Conservation (phyloP, 2,888 invertebrate species). For the Ceraclea dissimilis region DNA sequence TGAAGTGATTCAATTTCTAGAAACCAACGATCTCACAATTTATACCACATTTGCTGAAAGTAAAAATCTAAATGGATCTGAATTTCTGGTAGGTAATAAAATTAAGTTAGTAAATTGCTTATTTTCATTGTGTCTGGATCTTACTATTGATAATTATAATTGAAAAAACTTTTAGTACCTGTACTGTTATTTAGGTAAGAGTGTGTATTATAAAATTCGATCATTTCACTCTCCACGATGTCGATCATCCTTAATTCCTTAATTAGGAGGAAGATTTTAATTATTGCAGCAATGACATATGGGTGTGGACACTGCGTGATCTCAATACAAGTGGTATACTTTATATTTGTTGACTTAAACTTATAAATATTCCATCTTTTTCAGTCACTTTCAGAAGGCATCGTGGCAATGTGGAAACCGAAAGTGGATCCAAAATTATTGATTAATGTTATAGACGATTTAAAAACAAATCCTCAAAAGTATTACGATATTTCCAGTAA, state of each 20-base stretch:
- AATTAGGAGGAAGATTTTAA: too few species aligned
- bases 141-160: too few species aligned
- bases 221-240: too few species aligned
- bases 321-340: too few species aligned
- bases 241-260: too few species aligned
- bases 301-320: too few species aligned
- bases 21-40: slow-evolving; percentile 33
- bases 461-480: slow-evolving; percentile 36
- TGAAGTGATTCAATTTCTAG: slow-evolving; percentile 32
- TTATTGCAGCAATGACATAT: too few species aligned
- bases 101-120: background rate
- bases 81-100: slow-evolving; percentile 35
- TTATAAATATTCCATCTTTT: too few species aligned
- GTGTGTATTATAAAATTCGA: too few species aligned
- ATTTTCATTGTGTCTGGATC: background rate
- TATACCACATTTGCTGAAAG: slow-evolving; percentile 35
- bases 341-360: too few species aligned
- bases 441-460: slow-evolving; percentile 35
- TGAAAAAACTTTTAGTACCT: too few species aligned
- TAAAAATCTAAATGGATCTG: slow-evolving; percentile 35
- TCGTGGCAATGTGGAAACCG: slow-evolving; percentile 40
- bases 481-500: slow-evolving; percentile 27
- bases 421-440: slow-evolving; percentile 38
- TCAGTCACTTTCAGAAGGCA: slow-evolving; percentile 40
- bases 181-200: too few species aligned